Conservation (phyloP, 2,113 vertebrate genomes). For the Triplophysa dalaica region DNA sequence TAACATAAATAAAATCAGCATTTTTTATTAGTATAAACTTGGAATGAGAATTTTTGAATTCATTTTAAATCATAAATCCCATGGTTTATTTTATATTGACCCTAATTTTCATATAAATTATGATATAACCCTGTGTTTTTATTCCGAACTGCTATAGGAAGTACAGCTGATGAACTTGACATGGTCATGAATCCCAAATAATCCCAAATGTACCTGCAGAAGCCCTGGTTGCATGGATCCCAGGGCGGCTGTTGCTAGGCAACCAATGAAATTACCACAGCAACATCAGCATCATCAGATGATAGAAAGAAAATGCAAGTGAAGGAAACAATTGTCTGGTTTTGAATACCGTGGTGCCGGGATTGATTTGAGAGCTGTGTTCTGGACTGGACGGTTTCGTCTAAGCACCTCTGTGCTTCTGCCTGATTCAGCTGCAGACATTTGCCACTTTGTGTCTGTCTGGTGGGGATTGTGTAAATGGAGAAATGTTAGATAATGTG, state of each 20-base stretch:
- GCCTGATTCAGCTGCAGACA: too few relatives aligned
- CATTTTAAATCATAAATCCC: too few relatives aligned
- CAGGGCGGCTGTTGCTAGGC: conserved; percentile 48
- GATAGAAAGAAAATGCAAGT: conserved; percentile 29
- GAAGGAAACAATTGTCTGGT: neutral
- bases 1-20: neutral
- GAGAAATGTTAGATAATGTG: too few relatives aligned
- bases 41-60: too few relatives aligned
- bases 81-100: too few relatives aligned
- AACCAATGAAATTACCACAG: conserved; percentile 54
- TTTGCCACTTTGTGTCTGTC: too few relatives aligned
- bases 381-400: neutral
- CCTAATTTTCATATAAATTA: neutral
- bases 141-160: neutral
- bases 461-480: too few relatives aligned
- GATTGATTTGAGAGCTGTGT: conserved; percentile 6
- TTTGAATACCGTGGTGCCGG: neutral
- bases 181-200: conserved; percentile 25
- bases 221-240: conserved; percentile 41
- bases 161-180: conserved; percentile 2
- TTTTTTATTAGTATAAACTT: too few relatives aligned
- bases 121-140: neutral
- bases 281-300: conserved; percentile 41
- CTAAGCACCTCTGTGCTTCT: too few relatives aligned
- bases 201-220: conserved; percentile 39